Evolutionary conservation across 2,113 vertebrate species (phyloP).

Genomic region (Thermophis baileyi): DNA sequence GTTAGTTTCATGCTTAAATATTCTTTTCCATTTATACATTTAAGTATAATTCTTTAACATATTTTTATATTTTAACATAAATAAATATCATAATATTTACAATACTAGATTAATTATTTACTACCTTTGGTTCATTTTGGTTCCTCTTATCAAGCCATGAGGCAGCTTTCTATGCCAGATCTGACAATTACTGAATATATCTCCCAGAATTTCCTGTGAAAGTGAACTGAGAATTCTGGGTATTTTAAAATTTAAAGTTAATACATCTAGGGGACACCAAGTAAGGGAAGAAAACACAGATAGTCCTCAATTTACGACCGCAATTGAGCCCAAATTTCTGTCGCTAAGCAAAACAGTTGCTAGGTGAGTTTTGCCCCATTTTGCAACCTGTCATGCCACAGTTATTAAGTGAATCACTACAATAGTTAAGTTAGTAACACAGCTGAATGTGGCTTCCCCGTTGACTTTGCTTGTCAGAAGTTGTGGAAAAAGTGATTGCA

Average conservation of each 20-base stretch:
- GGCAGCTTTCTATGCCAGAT: neutral
- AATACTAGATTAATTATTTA: no score
- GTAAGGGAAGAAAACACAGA: neutral
- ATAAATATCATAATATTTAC: no score
- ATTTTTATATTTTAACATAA: no score
- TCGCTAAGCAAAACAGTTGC: no score
- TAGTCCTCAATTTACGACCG: no score
- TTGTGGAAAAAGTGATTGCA: rapidly evolving
- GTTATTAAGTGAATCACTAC: neutral
- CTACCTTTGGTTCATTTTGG: no score
- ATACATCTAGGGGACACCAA: neutral
- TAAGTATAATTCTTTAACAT: no score
- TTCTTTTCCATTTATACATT: no score
- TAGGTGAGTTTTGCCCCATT: no score
- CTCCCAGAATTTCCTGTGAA: neutral
- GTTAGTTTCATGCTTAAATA: no score
- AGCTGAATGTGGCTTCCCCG: neutral
- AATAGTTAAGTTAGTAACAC: neutral
- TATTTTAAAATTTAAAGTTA: neutral
- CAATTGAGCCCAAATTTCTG: no score
- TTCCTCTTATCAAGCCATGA: no score
- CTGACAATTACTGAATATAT: neutral
- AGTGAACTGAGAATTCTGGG: neutral
- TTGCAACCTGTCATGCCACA: neutral
- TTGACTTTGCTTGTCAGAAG: neutral